phyloP scores from a whole-genome alignment of 1,140 invertebrate species.

The Probaryconus sp. region DNA sequence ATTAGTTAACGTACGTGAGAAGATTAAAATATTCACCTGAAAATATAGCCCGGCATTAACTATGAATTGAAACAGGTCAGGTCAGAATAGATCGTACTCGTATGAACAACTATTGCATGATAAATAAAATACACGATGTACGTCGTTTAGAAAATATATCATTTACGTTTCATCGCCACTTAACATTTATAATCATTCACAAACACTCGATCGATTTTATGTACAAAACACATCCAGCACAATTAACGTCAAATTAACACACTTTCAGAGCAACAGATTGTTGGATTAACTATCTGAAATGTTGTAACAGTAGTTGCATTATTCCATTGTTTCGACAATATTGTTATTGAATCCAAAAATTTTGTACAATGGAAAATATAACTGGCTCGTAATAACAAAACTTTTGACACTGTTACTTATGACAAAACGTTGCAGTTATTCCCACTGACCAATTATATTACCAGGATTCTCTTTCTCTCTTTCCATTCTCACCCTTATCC shows the following conservation, averaged over 20 bases:
- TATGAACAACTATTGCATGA: slow-evolving; percentile 6
- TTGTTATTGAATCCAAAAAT: too few species aligned
- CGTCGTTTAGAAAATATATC: too few species aligned
- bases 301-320: too few species aligned
- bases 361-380: too few species aligned
- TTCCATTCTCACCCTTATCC: slow-evolving; percentile 17
- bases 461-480: slow-evolving; percentile 8
- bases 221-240: background rate
- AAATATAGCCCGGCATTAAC: too few species aligned
- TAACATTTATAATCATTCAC: too few species aligned
- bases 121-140: slow-evolving; percentile 8
- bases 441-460: slow-evolving; percentile 32
- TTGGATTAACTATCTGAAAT: too few species aligned
- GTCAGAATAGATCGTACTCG: slow-evolving; percentile 15
- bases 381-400: background rate
- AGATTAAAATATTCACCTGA: too few species aligned
- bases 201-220: slow-evolving; percentile 1
- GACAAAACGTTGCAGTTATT: slow-evolving; percentile 11
- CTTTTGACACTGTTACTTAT: background rate
- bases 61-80: slow-evolving; percentile 10
- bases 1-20: slow-evolving; percentile 4
- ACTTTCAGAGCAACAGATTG: too few species aligned
- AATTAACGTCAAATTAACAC: too few species aligned
- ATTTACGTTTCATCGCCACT: too few species aligned
- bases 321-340: too few species aligned